phyloP scores from a whole-genome alignment of 2,113 vertebrate genomes.

The Galeopterus variegatus region DNA sequence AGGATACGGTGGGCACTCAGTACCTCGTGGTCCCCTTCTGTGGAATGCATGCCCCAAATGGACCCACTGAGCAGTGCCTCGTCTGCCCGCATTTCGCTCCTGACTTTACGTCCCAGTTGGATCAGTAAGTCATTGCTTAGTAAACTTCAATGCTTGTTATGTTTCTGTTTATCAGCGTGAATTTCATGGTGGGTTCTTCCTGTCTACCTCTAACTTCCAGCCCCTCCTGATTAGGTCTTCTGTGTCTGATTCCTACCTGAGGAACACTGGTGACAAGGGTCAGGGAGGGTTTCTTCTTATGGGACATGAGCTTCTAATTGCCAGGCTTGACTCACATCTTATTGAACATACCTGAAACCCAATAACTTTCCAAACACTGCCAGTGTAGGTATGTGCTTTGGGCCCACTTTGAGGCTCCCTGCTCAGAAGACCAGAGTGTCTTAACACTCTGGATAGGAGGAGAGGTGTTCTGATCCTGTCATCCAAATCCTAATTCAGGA shows the following conservation, averaged over 20 bases:
- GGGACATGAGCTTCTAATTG: not conserved
- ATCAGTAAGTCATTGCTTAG: not conserved
- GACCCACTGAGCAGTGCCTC: not conserved
- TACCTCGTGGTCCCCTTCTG: not conserved
- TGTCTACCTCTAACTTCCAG: not conserved
- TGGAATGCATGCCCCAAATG: not conserved
- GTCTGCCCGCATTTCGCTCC: not conserved
- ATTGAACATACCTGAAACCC: not conserved
- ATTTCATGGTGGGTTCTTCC: not conserved
- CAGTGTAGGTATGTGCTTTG: not conserved
- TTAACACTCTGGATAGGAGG: not conserved
- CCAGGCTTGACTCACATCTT: not conserved
- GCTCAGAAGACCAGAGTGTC: not conserved
- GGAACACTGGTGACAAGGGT: not conserved
- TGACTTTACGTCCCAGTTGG: not conserved
- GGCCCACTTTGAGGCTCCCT: not conserved
- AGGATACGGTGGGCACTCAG: not conserved
- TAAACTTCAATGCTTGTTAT: not conserved
- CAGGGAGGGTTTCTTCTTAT: not conserved
- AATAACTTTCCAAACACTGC: not conserved
- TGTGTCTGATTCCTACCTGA: not conserved
- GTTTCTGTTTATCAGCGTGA: not conserved
- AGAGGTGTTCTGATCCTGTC: not conserved
- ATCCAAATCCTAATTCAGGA: not conserved
- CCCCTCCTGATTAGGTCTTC: not conserved